Conservation (phyloP, 2,888 invertebrate genomes). For the Sialis fuliginosa region DNA sequence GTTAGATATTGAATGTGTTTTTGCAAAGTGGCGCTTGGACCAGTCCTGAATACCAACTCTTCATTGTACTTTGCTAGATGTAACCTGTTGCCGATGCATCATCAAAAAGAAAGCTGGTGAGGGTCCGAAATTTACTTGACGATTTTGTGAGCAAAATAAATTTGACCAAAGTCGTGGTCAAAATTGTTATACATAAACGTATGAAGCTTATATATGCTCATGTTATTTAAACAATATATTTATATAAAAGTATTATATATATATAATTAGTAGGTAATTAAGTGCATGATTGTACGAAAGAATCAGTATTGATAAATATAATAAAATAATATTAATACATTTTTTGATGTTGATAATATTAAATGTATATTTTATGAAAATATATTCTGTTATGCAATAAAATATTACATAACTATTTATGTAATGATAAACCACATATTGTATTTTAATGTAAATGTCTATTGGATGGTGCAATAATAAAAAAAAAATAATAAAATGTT, state of each 20-base stretch:
- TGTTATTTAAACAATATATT: no score
- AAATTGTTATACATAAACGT: no score
- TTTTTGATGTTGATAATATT: no score
- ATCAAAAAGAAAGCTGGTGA: constrained; percentile 24
- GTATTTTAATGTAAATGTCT: not conserved
- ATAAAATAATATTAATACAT: no score
- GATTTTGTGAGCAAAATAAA: no score
- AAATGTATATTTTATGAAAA: constrained; percentile 1
- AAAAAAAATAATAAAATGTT: no score
- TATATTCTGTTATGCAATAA: not conserved
- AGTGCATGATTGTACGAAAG: no score
- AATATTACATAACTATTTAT: not conserved
- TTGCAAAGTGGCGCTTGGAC: not conserved
- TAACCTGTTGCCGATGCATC: not conserved
- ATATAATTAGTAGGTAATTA: no score
- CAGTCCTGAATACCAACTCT: not conserved
- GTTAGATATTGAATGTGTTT: not conserved
- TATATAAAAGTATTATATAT: no score
- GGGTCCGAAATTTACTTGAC: constrained; percentile 22
- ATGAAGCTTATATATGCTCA: no score
- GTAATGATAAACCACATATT: not conserved
- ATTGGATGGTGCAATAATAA: not conserved
- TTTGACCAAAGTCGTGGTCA: no score
- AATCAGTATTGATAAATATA: no score
- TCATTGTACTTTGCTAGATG: not conserved